Evolutionary conservation across 2,797 vertebrate species (phyloP).

Genomic region (Todus mexicanus): DNA sequence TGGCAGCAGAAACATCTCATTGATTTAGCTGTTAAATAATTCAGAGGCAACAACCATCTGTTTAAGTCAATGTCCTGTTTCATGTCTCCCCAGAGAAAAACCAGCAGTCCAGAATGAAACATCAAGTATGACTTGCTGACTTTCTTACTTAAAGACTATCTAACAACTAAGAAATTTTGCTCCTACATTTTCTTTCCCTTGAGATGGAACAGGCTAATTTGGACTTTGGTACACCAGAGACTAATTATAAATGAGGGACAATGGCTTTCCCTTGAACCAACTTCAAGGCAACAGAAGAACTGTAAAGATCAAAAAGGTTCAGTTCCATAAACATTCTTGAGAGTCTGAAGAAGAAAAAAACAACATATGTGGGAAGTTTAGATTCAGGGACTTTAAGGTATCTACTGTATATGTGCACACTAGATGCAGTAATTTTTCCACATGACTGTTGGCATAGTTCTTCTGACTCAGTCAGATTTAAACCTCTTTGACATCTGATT

Average conservation of each 20-base stretch:
- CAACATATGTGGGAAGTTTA: background rate
- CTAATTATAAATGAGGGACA: background rate
- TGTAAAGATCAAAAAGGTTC: background rate
- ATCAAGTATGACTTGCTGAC: background rate
- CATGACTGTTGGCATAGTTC: background rate
- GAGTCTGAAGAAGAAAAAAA: background rate
- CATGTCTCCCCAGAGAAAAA: background rate
- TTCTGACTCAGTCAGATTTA: background rate
- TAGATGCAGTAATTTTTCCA: background rate
- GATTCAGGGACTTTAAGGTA: background rate
- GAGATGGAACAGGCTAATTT: background rate
- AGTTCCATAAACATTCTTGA: background rate
- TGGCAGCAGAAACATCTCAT: background rate
- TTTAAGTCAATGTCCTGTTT: constrained; percentile 30
- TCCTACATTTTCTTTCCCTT: background rate
- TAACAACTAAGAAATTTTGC: background rate
- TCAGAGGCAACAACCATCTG: constrained; percentile 17
- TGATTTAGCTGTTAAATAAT: constrained; percentile 41
- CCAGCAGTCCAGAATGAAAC: background rate
- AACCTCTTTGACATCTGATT: background rate
- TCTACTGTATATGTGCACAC: background rate
- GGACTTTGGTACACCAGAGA: background rate
- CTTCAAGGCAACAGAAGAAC: background rate
- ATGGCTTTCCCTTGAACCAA: background rate
- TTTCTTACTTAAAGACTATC: background rate